Percentiles rank a stretch among this genome's conserved stretches.
Evolutionary conservation across 2,797 vertebrate genomes (phyloP).

Genomic region (Acomys russatus): DNA sequence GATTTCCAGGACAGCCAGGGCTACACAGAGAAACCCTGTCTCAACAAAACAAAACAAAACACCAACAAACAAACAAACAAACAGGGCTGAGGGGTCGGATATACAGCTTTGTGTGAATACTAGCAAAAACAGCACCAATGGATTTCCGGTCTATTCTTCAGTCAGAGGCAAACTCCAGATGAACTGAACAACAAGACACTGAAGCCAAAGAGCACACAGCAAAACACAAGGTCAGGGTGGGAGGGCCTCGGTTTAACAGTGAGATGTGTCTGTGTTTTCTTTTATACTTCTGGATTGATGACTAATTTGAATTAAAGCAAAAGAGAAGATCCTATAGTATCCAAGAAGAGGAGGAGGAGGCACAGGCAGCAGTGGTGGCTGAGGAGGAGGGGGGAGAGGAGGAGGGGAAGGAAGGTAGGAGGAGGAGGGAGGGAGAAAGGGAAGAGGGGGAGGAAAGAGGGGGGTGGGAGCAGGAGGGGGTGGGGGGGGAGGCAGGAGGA

Average conservation of each 20-base stretch:
- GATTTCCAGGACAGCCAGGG: neutral
- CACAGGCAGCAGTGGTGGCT: too few relatives aligned
- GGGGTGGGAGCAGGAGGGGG: neutral
- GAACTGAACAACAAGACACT: neutral
- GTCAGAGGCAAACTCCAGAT: constrained; percentile 25
- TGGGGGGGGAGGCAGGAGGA: neutral
- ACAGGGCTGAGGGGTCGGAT: neutral
- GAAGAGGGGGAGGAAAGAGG: too few relatives aligned
- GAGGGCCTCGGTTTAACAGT: neutral
- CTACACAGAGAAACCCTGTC: neutral
- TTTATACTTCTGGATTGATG: neutral
- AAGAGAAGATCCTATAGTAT: constrained; percentile 3
- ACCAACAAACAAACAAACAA: too few relatives aligned
- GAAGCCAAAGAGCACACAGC: constrained; percentile 33
- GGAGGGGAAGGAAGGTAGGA: neutral
- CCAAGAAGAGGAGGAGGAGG: neutral
- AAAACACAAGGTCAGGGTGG: constrained; percentile 31
- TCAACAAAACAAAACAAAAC: neutral
- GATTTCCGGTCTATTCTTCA: neutral
- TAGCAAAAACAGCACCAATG: neutral
- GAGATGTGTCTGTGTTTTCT: constrained; percentile 36
- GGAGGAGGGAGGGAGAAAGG: too few relatives aligned
- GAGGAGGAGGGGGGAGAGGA: too few relatives aligned
- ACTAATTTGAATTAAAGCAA: constrained; percentile 53
- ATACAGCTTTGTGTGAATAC: neutral